A percentile compares a stretch with the other conserved stretches of the same genome.
phyloP scores from a whole-genome alignment of 2,888 invertebrate species.

The Deroplatys truncata region DNA sequence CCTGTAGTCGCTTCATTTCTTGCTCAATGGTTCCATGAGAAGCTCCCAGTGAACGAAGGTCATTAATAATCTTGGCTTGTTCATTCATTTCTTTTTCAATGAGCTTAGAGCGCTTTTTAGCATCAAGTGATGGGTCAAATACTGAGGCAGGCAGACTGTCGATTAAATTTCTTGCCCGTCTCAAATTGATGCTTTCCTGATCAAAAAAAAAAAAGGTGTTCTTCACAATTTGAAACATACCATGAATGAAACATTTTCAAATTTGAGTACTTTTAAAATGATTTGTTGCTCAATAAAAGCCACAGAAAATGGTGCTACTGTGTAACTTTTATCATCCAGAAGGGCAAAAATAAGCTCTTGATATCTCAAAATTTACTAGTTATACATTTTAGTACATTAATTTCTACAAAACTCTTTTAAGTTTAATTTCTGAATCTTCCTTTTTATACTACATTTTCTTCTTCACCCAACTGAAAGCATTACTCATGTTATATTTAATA shows the following conservation, averaged over 20 bases:
- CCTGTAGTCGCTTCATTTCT: constrained; percentile 87
- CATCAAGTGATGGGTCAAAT: constrained; percentile 73
- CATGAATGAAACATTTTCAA: neutral
- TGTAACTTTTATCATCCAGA: too few species aligned
- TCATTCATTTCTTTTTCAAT: constrained; percentile 98
- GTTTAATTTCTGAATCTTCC: too few species aligned
- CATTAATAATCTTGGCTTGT: constrained; percentile 92
- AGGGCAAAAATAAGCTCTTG: too few species aligned
- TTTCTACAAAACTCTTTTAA: too few species aligned
- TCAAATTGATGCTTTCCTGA: constrained; percentile 64
- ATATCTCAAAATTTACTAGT: too few species aligned
- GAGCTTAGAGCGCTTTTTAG: constrained; percentile 81
- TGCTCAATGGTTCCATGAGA: constrained; percentile 86
- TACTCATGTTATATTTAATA: too few species aligned
- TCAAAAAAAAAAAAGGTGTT: constrained; percentile 8
- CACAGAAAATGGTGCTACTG: too few species aligned
- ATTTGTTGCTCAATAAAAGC: too few species aligned
- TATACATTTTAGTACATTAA: too few species aligned
- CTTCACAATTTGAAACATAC: too few species aligned
- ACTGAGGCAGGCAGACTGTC: constrained; percentile 80
- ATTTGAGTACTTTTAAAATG: neutral
- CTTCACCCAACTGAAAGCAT: too few species aligned
- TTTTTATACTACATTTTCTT: too few species aligned
- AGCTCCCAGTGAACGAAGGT: constrained; percentile 82
- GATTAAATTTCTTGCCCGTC: constrained; percentile 60